Percentiles rank a stretch among this genome's conserved stretches.
phyloP scores from a whole-genome alignment of 2,797 vertebrate genomes.

The Microtus agrestis region DNA sequence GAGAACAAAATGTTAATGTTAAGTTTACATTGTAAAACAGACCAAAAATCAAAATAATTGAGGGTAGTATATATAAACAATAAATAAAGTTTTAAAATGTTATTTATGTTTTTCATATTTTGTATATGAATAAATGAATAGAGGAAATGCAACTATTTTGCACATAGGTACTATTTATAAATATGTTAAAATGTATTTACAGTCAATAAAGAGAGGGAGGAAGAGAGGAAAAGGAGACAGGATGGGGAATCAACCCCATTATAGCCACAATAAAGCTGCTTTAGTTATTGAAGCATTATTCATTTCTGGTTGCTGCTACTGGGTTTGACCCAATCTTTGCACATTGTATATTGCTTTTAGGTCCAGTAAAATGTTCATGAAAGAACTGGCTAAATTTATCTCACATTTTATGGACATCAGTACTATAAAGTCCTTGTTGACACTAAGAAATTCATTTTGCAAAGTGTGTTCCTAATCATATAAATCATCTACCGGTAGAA shows the following conservation, averaged over 20 bases:
- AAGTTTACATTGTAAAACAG: not conserved
- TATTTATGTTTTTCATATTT: not conserved
- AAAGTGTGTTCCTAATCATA: not conserved
- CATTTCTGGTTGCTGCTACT: not conserved
- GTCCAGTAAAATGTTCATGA: not conserved
- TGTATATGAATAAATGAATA: not conserved
- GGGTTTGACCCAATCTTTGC: not conserved
- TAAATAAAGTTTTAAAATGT: not conserved
- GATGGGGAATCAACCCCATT: not conserved
- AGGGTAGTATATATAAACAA: not conserved
- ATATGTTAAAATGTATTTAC: not conserved
- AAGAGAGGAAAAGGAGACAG: not conserved
- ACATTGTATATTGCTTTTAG: not conserved
- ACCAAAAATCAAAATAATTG: not conserved
- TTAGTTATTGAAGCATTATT: not conserved
- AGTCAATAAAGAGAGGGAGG: not conserved
- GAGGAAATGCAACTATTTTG: not conserved
- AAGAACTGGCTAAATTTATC: not conserved
- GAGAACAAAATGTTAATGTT: not conserved
- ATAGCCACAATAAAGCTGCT: too few species aligned
- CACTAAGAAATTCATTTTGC: not conserved
- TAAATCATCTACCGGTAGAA: rapidly evolving
- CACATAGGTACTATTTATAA: not conserved
- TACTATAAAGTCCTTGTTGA: not conserved
- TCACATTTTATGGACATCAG: not conserved